Percentiles rank a stretch among this genome's conserved stretches.
phyloP scores from a whole-genome alignment of 2,888 invertebrate species.

The Sesia apiformis region DNA sequence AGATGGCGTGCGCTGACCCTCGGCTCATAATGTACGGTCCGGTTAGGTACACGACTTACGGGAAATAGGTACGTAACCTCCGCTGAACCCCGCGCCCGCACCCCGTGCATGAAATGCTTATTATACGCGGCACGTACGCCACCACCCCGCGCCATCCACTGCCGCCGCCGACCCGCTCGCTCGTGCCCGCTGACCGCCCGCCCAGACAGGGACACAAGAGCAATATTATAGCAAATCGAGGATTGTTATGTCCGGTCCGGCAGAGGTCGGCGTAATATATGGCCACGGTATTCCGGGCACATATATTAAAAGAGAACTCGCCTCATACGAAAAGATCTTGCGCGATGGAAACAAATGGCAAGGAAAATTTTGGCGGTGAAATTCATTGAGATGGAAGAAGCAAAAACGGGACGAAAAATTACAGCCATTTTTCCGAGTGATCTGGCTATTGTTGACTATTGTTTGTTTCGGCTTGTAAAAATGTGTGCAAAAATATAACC shows the following conservation, averaged over 20 bases:
- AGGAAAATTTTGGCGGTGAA: constrained; percentile 69
- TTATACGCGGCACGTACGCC: constrained; percentile 74
- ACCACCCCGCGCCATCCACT: constrained; percentile 57
- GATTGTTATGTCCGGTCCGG: constrained; percentile 75
- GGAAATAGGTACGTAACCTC: constrained; percentile 67
- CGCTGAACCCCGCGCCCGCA: constrained; percentile 50
- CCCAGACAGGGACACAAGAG: constrained; percentile 59
- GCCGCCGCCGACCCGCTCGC: constrained; percentile 43
- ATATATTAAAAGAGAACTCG: constrained; percentile 74
- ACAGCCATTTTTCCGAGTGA: constrained; percentile 43
- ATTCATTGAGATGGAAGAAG: constrained; percentile 60
- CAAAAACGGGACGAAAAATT: constrained; percentile 53
- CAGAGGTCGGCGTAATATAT: constrained; percentile 75
- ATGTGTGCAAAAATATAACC: too few relatives aligned
- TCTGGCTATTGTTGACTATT: constrained; percentile 9
- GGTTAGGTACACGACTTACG: constrained; percentile 75
- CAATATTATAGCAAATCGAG: constrained; percentile 75
- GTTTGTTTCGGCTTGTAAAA: too few relatives aligned
- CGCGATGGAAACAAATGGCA: constrained; percentile 72
- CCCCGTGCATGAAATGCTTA: constrained; percentile 78
- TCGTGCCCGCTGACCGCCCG: constrained; percentile 33
- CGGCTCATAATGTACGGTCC: constrained; percentile 75
- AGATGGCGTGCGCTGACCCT: constrained; percentile 67
- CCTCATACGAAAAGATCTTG: constrained; percentile 73
- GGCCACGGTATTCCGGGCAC: constrained; percentile 75